Evolutionary conservation across 2,113 vertebrate species (phyloP), one percentile per base, ranked within the genome.

Genomic region (Callospermophilus lateralis): DNA sequence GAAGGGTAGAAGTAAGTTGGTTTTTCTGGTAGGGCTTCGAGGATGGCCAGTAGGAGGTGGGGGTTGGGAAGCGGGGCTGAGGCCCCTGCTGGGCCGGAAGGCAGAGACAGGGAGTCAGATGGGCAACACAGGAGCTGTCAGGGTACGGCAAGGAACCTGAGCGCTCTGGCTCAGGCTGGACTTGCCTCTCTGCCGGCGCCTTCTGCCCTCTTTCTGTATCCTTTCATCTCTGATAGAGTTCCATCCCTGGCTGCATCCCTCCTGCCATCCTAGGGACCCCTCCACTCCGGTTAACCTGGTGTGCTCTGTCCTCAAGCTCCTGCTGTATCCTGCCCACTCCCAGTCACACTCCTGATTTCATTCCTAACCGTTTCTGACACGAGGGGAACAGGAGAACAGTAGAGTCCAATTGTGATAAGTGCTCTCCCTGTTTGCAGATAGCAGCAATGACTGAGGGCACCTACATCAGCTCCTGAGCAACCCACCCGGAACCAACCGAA

Each of bases 381-480:
- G 53, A 77, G 51, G 77, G 70, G 73, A 76, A 65, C 26, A 39
- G 76, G 53, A 93, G 84, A 83, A 70, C 80, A 48, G 55, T n/a
- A 22, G 95, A 79, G 81, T 81, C 95, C 87, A 51, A 7, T 95
- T 48, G 73, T 98, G 97, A 97, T 95, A 83, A 93, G 90, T 42
- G n/a, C 73, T 95, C 84, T 97, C 87, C 95, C 93, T 97, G 55
- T 98, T 97, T 63, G 26, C 98, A 97, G 97, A 94, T 90, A 34
- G 53, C 65, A 32, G 61, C 85, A 42, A 4, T 68, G 92, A 86
- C 65, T 89, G 45, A 74, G 90, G 94, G 61, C 24, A 65, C 55
- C 70, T 58, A n/a, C 90, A 73, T 93, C 90, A 77, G 67, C 17
- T 45, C 88, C 84, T 0, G 2, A 68, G 91, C 83, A 55, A 13